phyloP scores from a whole-genome alignment of 2,888 invertebrate species.

The Nasonia oneida region DNA sequence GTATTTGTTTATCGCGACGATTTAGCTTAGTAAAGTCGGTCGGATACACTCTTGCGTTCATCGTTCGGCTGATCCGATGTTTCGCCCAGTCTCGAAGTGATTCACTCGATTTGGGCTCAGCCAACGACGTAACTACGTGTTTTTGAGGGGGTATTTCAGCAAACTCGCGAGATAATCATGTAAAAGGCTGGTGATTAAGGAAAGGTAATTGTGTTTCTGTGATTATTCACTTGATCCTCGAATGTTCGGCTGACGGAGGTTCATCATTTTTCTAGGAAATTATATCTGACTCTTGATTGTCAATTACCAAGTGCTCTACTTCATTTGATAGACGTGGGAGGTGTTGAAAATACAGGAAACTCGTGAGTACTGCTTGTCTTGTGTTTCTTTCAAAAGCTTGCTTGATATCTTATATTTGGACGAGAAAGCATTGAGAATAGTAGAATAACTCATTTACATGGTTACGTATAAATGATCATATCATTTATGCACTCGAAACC shows the following conservation, averaged over 20 bases:
- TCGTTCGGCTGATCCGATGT: not conserved
- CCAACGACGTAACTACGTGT: not conserved
- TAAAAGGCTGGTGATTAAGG: not conserved
- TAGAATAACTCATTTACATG: not conserved
- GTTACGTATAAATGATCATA: not conserved
- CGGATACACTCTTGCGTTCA: not conserved
- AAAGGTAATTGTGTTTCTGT: not conserved
- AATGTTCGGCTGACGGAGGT: not conserved
- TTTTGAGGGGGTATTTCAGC: not conserved
- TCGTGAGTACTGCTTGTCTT: not conserved
- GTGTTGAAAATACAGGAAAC: conserved; percentile 12
- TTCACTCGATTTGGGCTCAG: conserved; percentile 2
- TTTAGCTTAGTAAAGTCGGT: not conserved
- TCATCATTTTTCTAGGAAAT: conserved; percentile 12
- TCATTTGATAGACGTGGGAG: conserved; percentile 8
- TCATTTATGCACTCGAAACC: too few species aligned
- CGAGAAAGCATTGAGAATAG: not conserved
- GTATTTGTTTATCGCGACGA: not conserved
- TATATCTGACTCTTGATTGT: conserved; percentile 5
- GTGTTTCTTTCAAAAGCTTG: not conserved
- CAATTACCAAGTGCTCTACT: conserved; percentile 24
- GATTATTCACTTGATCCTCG: not conserved
- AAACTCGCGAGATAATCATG: not conserved
- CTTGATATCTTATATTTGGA: not conserved
- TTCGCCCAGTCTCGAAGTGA: not conserved